Evolutionary conservation across 2,797 vertebrate species (phyloP), one percentile per base, ranked within the genome.

Genomic region (Megaceryle alcyon): DNA sequence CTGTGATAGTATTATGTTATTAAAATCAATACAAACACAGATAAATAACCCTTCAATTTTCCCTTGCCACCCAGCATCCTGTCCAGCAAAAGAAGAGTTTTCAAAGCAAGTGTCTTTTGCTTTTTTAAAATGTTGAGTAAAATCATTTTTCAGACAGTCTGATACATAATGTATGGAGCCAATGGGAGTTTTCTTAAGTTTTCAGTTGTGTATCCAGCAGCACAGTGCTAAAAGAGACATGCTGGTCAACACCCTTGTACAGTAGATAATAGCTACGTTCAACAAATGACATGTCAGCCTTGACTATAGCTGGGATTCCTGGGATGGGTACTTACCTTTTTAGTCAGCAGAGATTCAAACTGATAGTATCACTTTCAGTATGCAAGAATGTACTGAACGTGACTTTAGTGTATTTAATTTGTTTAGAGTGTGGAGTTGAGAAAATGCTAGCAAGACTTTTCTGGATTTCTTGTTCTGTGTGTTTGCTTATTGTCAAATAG

Each of bases 201-300:
- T 56, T 69, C 35, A 87, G n/a, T 49, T 81, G 22, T 44, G 20
- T 61, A 22, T 65, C 26, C 11, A 73, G 33, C 10, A 41, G 26
- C 21, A 19, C 1, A 10, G 12, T 21, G 17, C 29, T 82, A 31
- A 41, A 61, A 66, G 37, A 33, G 33, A 31, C 9, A 17, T 6
- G 0, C 4, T 53, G 22, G 14, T 44, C 22, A 49, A 3, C 4
- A 2, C 4, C 20, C 13, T 22, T 22, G 14, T n/a, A 10, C 7
- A 37, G 33, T 12, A 46, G 35, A 6, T 49, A 63, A 44, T 51
- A 51, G 26, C 46, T n/a, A 14, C 7, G 2, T 65, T 9, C 16
- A 41, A 10, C 39, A 61, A 76, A 64, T 31, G 12, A 90, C 68
- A 23, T 29, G 19, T 66, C 64, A 84, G 26, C 21, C 28, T 81